Conservation (phyloP, 2,113 vertebrate species). For the Quiscalus mexicanus region DNA sequence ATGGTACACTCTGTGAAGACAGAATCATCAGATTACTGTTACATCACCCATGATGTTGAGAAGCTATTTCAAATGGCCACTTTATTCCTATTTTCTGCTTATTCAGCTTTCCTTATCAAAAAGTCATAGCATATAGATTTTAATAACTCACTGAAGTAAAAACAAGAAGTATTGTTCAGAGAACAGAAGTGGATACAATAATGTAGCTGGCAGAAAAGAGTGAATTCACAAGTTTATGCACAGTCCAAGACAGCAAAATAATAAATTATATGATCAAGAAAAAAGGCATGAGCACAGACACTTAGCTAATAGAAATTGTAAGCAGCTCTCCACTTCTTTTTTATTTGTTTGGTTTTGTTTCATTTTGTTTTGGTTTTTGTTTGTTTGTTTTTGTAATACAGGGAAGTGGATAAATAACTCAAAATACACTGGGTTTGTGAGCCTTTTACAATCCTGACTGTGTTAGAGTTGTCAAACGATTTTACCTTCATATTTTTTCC, state of each 20-base stretch:
- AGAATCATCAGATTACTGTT: background rate
- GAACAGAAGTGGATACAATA: background rate
- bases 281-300: background rate
- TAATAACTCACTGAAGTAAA: background rate
- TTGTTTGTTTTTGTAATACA: background rate
- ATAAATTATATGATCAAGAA: background rate
- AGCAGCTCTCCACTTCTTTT: background rate
- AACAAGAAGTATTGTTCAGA: background rate
- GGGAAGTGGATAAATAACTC: background rate
- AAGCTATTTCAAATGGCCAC: background rate
- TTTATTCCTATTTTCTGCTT: background rate
- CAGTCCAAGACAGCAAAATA: background rate
- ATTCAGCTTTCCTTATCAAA: background rate
- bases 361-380: background rate
- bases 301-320: background rate
- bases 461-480: background rate
- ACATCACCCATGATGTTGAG: background rate
- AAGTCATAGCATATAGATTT: background rate
- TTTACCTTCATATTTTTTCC: background rate
- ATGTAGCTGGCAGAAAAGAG: background rate
- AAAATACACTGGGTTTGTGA: background rate
- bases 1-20: background rate
- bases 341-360: background rate
- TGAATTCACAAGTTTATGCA: background rate
- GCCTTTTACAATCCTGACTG: background rate